Conservation (phyloP, 1,140 invertebrate genomes). For the Hyles euphorbiae region DNA sequence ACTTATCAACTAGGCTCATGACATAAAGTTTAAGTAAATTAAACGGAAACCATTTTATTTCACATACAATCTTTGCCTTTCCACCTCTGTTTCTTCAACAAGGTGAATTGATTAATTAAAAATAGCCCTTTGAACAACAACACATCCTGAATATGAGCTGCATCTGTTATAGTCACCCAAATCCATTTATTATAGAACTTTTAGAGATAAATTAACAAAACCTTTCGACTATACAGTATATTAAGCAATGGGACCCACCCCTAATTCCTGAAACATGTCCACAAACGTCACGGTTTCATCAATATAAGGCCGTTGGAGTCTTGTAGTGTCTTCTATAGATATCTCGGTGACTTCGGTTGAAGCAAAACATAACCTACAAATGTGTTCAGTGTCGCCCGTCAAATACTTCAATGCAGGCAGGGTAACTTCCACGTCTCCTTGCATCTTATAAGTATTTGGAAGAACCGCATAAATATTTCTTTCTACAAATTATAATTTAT, state of each 20-base stretch:
- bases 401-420: constrained; percentile 39
- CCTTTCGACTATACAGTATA: not conserved
- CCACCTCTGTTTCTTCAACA: no score
- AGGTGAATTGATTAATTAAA: no score
- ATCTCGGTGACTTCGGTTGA: constrained; percentile 31
- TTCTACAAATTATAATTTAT: no score
- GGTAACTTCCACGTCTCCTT: constrained; percentile 19
- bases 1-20: no score
- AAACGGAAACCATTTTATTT: no score
- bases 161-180: no score
- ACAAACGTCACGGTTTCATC: constrained; percentile 33
- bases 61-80: no score
- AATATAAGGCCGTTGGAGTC: constrained; percentile 33
- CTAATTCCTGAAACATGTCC: constrained; percentile 40
- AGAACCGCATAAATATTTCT: no score
- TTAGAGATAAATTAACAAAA: not conserved
- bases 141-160: no score
- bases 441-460: constrained; percentile 20
- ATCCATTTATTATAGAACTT: no score
- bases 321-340: constrained; percentile 30
- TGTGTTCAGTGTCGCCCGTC: constrained; percentile 34
- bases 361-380: constrained; percentile 58
- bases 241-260: constrained; percentile 30
- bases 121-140: no score
- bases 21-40: no score